Conservation (phyloP, 2,113 vertebrate species). For the Oncorhynchus keta region DNA sequence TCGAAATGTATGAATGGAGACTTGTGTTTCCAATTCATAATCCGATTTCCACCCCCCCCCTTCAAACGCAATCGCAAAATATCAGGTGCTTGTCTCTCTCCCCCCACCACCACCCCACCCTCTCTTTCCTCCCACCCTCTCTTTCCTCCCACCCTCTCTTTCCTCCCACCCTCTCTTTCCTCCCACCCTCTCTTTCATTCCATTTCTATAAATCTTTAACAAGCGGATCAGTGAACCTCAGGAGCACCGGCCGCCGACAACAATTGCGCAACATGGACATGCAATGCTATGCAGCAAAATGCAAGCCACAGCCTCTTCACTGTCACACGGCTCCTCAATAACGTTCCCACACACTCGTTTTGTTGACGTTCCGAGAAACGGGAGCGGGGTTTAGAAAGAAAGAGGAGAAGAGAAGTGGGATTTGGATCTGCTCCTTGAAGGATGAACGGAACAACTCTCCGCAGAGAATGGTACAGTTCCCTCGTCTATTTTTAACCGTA, state of each 20-base stretch:
- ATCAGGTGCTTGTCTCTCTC: neutral
- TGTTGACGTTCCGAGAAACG: too few relatives aligned
- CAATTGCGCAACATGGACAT: too few relatives aligned
- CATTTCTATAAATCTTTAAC: too few relatives aligned
- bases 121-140: neutral
- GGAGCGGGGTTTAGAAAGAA: too few relatives aligned
- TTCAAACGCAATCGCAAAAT: slow-evolving; percentile 13
- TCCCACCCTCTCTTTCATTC: neutral
- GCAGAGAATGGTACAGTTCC: too few relatives aligned
- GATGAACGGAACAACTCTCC: too few relatives aligned
- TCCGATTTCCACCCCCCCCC: slow-evolving; percentile 27
- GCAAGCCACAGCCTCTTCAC: too few relatives aligned
- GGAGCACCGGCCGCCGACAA: too few relatives aligned
- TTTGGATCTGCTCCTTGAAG: too few relatives aligned
- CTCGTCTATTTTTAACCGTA: slow-evolving; percentile 41
- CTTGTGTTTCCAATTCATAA: slow-evolving; percentile 18
- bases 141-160: neutral
- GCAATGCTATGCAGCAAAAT: too few relatives aligned
- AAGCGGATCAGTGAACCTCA: neutral
- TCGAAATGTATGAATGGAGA: slow-evolving; percentile 26
- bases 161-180: neutral
- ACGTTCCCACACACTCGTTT: neutral
- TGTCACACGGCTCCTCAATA: neutral
- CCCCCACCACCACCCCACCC: too few relatives aligned
- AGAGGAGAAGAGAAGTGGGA: too few relatives aligned